Percentiles rank a stretch among this genome's conserved stretches.
Evolutionary conservation across 2,888 invertebrate species (phyloP).

Genomic region (Lacanobia oleracea): DNA sequence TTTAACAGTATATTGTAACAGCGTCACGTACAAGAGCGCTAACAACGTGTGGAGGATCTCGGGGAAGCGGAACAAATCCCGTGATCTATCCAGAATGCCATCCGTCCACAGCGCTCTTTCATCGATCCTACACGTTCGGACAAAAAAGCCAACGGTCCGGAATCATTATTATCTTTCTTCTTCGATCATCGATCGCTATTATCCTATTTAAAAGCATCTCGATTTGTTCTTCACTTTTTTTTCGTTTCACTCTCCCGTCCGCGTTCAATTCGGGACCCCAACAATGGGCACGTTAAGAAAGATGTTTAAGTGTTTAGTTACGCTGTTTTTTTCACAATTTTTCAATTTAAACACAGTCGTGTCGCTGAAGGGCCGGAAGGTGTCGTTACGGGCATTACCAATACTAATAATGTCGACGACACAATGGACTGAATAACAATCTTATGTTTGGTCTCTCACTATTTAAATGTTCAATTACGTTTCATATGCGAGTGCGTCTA

Average conservation of each 20-base stretch:
- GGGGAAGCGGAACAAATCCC: constrained; percentile 88
- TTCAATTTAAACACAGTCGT: constrained; percentile 89
- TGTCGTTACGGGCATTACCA: constrained; percentile 87
- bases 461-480: constrained; percentile 65
- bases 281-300: constrained; percentile 89
- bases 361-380: constrained; percentile 89
- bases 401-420: constrained; percentile 81
- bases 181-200: constrained; percentile 90
- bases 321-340: constrained; percentile 89
- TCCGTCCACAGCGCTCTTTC: constrained; percentile 80
- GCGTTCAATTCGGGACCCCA: constrained; percentile 86
- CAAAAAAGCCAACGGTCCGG: constrained; percentile 85
- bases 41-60: constrained; percentile 89
- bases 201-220: constrained; percentile 90
- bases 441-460: constrained; percentile 68
- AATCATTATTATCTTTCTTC: constrained; percentile 89
- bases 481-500: constrained; percentile 66
- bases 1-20: constrained; percentile 83
- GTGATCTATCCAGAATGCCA: constrained; percentile 84
- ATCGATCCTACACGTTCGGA: constrained; percentile 79
- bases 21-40: constrained; percentile 87
- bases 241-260: constrained; percentile 84
- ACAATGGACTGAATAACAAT: constrained; percentile 74
- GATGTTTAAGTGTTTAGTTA: constrained; percentile 90
- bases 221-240: constrained; percentile 87